phyloP scores from a whole-genome alignment of 2,797 vertebrate genomes.

The Leuciscus waleckii region DNA sequence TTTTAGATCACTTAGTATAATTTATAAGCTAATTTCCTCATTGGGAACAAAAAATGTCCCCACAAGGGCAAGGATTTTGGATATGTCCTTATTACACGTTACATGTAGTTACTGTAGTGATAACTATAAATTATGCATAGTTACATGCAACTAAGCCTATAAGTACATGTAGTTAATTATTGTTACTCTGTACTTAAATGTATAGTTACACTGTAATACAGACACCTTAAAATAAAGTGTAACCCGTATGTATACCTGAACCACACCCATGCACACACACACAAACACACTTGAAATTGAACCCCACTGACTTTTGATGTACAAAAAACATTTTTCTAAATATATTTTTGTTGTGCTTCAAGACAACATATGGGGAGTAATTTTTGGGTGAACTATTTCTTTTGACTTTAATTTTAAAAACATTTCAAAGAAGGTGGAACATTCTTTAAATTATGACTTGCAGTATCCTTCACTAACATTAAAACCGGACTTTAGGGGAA shows the following conservation, averaged over 20 bases:
- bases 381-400: not conserved
- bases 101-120: no score
- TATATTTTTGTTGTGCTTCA: not conserved
- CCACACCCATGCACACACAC: no score
- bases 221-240: no score
- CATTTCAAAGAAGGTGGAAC: not conserved
- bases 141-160: no score
- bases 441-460: not conserved
- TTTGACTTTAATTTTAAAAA: not conserved
- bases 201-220: no score
- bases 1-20: not conserved
- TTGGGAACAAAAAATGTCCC: not conserved
- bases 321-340: not conserved
- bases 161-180: no score
- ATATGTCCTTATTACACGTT: no score
- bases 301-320: not conserved
- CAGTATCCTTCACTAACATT: not conserved
- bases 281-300: not conserved
- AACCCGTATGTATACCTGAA: no score
- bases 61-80: not conserved
- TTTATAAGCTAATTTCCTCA: not conserved
- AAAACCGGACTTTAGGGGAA: not conserved
- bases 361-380: not conserved
- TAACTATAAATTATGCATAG: no score
- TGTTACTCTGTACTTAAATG: no score